These are phyloP conservation scores for Eudyptes chrysolophus DNA, from an alignment of 2,113 vertebrate species.

Conservation along the genomic window DNA sequence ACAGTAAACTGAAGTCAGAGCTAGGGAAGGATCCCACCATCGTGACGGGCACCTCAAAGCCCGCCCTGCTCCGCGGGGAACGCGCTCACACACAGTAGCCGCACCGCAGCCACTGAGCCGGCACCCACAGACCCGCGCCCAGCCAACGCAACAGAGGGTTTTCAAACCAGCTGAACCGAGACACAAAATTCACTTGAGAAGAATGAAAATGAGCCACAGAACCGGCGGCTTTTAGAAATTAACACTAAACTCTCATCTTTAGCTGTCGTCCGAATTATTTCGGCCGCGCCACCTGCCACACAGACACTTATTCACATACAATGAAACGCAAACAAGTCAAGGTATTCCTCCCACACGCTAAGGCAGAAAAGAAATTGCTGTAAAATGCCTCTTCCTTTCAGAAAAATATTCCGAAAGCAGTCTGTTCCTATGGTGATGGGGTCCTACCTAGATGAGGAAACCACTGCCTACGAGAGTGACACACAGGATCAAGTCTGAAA, in stretches of 20 bases:
- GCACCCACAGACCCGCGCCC: neutral
- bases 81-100: fast-evolving
- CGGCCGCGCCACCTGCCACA: neutral
- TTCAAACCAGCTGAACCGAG: neutral
- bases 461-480: neutral
- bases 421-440: neutral
- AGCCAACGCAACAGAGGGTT: neutral
- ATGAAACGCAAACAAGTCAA: neutral
- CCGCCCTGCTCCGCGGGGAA: neutral
- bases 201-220: neutral
- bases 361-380: neutral
- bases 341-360: neutral
- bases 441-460: neutral
- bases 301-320: neutral
- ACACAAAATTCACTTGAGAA: neutral
- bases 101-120: neutral
- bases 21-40: neutral
- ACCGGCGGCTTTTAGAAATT: neutral
- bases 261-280: neutral
- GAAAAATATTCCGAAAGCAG: neutral
- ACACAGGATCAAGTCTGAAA: neutral
- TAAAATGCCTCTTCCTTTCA: neutral
- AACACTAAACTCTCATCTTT: neutral
- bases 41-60: fast-evolving
- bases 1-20: neutral